Evolutionary conservation across 2,113 vertebrate species (phyloP), one percentile per base, ranked within the genome.

Genomic region (Scolopax mira): DNA sequence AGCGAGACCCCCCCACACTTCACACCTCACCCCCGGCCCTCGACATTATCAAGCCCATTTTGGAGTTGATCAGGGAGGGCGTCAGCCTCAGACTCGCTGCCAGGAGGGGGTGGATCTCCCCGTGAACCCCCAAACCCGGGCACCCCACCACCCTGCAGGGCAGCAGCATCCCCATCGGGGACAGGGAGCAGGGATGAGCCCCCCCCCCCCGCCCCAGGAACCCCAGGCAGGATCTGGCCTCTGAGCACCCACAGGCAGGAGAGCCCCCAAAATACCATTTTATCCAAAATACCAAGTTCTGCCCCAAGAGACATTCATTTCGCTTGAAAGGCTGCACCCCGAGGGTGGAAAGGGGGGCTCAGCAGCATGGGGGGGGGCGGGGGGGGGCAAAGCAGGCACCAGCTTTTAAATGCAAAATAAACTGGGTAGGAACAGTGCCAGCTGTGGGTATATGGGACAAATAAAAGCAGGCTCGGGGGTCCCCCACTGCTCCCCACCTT

Each of bases 91-190:
- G 6, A 42, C 1, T 9, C 2, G 18, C 5, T 28, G 14, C 23
- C 27, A 3, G 80, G 39, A 0, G 44, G 69, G 71, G 15, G 14
- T 0, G 4, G 18, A 24, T 25, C 9, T 30, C 39, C 48, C 51
- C 16, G 0, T 0, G 7, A 0, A 1, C 4, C 31, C 15, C 51
- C 1, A 1, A 3, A 27, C 27, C 23, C 0, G 1, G 66, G 10
- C 25, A 9, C 13, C 25, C 44, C 65, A 5, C n/a, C 4, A 1
- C 35, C 54, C 49, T 23, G 2, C 8, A 1, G 18, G 3, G 30
- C 37, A 9, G 31, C 44, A 28, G 18, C 22, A 11, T 24, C 35
- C 33, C 35, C 14, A 1, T 3, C 0, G 1, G 39, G 33, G 22
- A 8, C 5, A 6, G 37, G 48, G 17, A 48, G 9, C 35, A 10